A percentile compares a stretch with the other conserved stretches of the same genome.
Evolutionary conservation across 2,113 vertebrate species (phyloP).

Genomic region (Numida meleagris): DNA sequence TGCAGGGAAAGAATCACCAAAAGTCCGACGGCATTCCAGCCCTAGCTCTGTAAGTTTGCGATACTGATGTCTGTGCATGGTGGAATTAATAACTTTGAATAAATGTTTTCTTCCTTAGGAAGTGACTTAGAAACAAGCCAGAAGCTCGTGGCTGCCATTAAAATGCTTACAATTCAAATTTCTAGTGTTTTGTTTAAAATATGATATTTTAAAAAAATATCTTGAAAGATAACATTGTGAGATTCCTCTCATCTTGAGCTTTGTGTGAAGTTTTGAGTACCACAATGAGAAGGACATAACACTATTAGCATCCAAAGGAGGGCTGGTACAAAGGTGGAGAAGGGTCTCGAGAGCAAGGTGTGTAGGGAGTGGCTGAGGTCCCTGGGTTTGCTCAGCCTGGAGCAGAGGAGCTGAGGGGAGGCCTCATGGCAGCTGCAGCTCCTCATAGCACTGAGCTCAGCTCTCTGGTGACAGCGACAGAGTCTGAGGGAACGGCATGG

Average conservation of each 20-base stretch:
- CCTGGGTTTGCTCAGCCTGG: no score
- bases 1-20: conserved; percentile 91
- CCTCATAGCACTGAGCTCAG: no score
- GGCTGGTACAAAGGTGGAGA: neutral
- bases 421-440: neutral
- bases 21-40: conserved; percentile 92
- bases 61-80: rapidly evolving
- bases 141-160: neutral
- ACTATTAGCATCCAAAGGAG: neutral
- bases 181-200: neutral
- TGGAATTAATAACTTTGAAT: neutral
- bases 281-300: neutral
- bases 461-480: no score
- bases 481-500: no score
- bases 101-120: neutral
- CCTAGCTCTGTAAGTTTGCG: conserved; percentile 91
- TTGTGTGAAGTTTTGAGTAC: neutral
- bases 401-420: neutral
- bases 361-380: neutral
- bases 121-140: neutral
- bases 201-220: neutral
- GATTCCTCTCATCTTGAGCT: neutral
- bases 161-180: neutral
- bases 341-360: neutral
- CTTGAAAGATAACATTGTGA: neutral